phyloP scores from a whole-genome alignment of 2,113 vertebrate genomes.

The Myrmophylax atrothorax region DNA sequence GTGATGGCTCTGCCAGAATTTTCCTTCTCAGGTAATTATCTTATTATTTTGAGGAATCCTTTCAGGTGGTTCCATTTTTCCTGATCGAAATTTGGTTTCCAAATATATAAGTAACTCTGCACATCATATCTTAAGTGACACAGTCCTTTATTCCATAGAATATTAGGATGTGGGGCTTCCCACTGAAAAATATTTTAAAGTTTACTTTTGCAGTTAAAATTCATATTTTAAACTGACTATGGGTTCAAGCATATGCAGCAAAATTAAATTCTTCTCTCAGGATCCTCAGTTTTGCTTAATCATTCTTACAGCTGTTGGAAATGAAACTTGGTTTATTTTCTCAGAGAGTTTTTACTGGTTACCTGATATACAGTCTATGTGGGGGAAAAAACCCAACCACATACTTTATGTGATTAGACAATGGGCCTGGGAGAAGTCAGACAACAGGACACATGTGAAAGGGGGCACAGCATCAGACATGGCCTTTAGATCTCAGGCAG shows the following conservation, averaged over 20 bases:
- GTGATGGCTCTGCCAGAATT: neutral
- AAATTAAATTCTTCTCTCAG: neutral
- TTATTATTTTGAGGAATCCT: neutral
- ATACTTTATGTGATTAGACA: neutral
- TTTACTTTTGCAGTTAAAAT: neutral
- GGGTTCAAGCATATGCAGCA: neutral
- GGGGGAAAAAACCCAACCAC: fast-evolving
- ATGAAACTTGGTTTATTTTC: neutral
- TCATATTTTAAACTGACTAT: neutral
- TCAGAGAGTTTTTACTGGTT: neutral
- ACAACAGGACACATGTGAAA: neutral
- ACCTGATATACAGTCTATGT: neutral
- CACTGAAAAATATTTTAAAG: neutral
- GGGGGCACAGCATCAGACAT: neutral
- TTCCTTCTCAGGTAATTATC: neutral
- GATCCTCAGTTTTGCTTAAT: neutral
- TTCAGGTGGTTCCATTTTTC: neutral
- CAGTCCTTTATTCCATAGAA: neutral
- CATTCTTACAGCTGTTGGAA: neutral
- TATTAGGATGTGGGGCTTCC: neutral
- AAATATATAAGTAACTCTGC: neutral
- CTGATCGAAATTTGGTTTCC: neutral
- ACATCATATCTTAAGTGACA: neutral
- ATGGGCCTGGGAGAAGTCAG: neutral
- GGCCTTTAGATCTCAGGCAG: neutral